Conservation (phyloP, 64 coral and sea anemone genomes). For the Stichodactyla helianthus region DNA sequence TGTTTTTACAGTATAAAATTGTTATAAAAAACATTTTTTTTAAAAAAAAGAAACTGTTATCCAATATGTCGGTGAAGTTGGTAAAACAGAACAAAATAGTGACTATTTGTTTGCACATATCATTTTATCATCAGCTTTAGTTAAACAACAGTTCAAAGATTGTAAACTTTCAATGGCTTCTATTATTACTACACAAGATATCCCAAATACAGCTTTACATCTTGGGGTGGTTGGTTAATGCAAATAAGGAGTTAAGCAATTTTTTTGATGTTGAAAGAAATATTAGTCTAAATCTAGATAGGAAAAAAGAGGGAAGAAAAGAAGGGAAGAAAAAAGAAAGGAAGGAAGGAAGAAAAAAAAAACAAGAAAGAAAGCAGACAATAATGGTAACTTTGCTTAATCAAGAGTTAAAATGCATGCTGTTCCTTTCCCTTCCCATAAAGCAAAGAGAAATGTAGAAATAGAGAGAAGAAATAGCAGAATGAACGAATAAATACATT, state of each 20-base stretch:
- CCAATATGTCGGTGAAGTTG: neutral
- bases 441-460: no score
- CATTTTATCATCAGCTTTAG: constrained; percentile 20
- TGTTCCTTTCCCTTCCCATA: no score
- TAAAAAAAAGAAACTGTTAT: neutral
- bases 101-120: constrained; percentile 1
- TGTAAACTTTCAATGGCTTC: constrained; percentile 19
- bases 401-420: no score
- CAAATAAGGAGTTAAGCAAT: neutral
- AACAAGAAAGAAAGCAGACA: no score
- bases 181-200: constrained; percentile 8
- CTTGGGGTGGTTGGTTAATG: neutral
- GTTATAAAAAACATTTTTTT: neutral
- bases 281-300: neutral
- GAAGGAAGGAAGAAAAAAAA: no score
- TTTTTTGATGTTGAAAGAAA: neutral
- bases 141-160: constrained; percentile 9
- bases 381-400: no score
- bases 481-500: neutral
- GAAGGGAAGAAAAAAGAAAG: no score
- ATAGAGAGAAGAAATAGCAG: no score
- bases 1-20: neutral
- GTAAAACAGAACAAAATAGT: neutral
- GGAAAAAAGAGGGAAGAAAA: neutral
- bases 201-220: neutral